These are phyloP conservation scores for Choloepus didactylus DNA, from an alignment of 2,797 vertebrate species.

Conservation along the genomic window DNA sequence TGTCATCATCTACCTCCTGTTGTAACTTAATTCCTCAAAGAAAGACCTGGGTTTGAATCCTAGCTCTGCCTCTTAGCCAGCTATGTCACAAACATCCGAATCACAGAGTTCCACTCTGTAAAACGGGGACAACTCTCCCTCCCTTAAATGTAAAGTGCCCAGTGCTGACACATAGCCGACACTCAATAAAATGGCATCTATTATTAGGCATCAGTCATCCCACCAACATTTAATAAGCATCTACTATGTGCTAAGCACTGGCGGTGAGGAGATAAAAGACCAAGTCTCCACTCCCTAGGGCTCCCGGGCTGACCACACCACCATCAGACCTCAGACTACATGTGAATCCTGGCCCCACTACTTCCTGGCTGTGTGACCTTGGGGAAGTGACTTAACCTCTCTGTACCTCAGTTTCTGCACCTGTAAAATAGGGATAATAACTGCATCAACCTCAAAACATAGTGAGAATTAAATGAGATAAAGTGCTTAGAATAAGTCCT, in stretches of 20 bases:
- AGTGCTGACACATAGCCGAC: background rate
- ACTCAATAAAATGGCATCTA: background rate
- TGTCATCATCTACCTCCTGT: background rate
- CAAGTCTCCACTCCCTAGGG: background rate
- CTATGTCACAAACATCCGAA: background rate
- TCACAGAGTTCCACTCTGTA: background rate
- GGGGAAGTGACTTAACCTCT: background rate
- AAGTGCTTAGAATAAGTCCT: background rate
- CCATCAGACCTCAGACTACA: background rate
- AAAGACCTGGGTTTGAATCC: background rate
- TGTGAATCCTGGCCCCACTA: background rate
- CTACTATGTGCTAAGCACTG: background rate
- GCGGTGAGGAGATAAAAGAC: background rate
- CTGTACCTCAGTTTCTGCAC: background rate
- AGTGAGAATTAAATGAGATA: background rate
- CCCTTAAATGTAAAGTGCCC: background rate
- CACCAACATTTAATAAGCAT: background rate
- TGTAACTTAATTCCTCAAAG: background rate
- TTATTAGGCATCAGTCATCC: background rate
- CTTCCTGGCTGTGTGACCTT: constrained; percentile 5
- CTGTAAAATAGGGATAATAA: background rate
- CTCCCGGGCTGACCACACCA: background rate
- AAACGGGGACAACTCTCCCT: background rate
- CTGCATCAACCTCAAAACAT: background rate
- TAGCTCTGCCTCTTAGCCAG: background rate